Conservation (phyloP, 2,888 invertebrate species). For the Campoplex capitator region DNA sequence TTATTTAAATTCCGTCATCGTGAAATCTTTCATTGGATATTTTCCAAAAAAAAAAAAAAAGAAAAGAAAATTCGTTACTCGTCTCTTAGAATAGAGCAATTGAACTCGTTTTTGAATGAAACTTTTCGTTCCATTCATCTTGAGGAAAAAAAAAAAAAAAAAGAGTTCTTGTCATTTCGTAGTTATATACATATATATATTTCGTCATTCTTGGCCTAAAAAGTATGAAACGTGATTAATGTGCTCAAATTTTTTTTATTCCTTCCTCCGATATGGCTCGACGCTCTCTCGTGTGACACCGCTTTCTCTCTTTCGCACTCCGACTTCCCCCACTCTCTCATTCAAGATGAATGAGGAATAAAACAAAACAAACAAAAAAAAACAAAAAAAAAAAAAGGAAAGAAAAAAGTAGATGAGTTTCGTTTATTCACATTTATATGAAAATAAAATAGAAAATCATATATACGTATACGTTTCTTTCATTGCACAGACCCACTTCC, state of each 20-base stretch:
- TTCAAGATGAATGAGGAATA: conserved; percentile 16
- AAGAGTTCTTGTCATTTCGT: not conserved
- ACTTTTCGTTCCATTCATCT: not conserved
- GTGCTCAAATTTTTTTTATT: conserved; percentile 35
- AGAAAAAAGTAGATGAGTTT: not conserved
- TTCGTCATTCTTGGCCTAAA: not conserved
- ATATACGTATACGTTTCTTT: conserved; percentile 11
- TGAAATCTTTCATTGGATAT: not conserved
- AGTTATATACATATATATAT: not conserved
- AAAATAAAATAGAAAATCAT: not conserved
- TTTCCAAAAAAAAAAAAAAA: not conserved
- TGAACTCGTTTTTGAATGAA: not conserved
- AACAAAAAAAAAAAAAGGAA: too few species aligned
- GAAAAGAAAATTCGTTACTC: not conserved
- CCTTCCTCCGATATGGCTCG: not conserved
- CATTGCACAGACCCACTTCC: conserved; percentile 59
- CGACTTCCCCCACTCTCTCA: conserved; percentile 15
- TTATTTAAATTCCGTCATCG: not conserved
- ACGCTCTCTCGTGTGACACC: not conserved
- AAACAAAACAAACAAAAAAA: not conserved
- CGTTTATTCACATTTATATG: conserved; percentile 17
- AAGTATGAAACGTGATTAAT: conserved; percentile 38
- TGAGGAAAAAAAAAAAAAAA: too few species aligned
- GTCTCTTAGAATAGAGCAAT: not conserved
- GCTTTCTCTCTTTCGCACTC: conserved; percentile 46